phyloP scores from a whole-genome alignment of 1,140 invertebrate genomes.

The Amyelois transitella region DNA sequence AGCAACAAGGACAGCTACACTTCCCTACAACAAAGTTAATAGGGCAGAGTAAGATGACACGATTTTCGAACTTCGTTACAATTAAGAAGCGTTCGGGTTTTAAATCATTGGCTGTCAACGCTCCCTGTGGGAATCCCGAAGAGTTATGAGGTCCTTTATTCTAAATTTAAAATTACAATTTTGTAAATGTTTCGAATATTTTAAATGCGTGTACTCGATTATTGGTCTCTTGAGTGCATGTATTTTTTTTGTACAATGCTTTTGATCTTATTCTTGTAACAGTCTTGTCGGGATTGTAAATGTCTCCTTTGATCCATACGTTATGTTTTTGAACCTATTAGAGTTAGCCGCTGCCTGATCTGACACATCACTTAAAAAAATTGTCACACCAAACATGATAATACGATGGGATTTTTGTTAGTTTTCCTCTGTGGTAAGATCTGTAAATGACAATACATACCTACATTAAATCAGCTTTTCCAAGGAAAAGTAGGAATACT shows the following conservation, averaged over 20 bases:
- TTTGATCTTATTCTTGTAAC: not conserved
- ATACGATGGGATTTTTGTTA: too few relatives aligned
- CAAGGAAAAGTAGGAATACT: too few relatives aligned
- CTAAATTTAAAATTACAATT: constrained; percentile 73
- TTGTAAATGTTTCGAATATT: constrained; percentile 62
- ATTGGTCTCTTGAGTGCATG: constrained; percentile 40
- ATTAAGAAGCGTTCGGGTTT: constrained; percentile 52
- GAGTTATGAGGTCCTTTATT: constrained; percentile 69
- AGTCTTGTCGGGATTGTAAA: not conserved
- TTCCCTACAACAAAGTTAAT: constrained; percentile 4
- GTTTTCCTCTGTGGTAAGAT: too few relatives aligned
- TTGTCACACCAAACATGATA: too few relatives aligned
- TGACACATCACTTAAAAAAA: too few relatives aligned
- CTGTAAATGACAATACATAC: too few relatives aligned
- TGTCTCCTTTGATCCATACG: not conserved
- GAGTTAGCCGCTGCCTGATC: too few relatives aligned
- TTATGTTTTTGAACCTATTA: too few relatives aligned
- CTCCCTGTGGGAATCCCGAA: constrained; percentile 67
- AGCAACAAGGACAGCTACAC: constrained; percentile 31
- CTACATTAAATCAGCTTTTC: too few relatives aligned
- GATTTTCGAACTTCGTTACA: constrained; percentile 48
- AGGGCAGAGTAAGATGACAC: constrained; percentile 32
- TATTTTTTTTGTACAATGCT: not conserved
- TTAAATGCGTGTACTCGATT: constrained; percentile 35
- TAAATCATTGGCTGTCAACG: constrained; percentile 70